A percentile compares a stretch with the other conserved stretches of the same genome.
phyloP scores from a whole-genome alignment of 2,113 vertebrate genomes.

The Phrynocephalus versicolor region DNA sequence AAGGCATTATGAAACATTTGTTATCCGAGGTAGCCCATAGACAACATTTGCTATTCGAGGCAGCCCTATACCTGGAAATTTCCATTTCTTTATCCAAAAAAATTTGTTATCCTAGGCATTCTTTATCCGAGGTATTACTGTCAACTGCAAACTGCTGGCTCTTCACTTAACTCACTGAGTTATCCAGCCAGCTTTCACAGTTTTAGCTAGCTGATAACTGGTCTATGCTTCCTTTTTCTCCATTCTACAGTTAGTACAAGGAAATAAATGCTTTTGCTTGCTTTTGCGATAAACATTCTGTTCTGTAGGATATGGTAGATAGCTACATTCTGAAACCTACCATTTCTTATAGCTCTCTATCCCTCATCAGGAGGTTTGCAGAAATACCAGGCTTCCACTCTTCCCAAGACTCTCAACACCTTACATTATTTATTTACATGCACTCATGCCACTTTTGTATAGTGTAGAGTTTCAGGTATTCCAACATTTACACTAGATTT shows the following conservation, averaged over 20 bases:
- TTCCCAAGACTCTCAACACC: not conserved
- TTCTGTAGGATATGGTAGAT: not conserved
- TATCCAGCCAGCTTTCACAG: no score
- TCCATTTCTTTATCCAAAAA: no score
- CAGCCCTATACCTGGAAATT: no score
- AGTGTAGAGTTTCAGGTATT: not conserved
- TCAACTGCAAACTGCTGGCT: no score
- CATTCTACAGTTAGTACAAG: conserved; percentile 1
- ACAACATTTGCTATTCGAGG: no score
- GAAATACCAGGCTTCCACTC: not conserved
- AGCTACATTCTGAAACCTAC: not conserved
- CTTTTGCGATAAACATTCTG: not conserved
- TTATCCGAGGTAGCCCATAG: no score
- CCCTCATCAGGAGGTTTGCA: not conserved
- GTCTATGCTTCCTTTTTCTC: not conserved
- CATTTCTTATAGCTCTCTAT: not conserved
- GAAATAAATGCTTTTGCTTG: not conserved
- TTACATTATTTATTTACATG: not conserved
- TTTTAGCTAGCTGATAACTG: not conserved
- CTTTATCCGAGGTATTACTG: no score
- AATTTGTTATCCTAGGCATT: no score
- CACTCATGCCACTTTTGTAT: not conserved
- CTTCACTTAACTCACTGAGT: no score
- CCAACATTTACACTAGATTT: no score
- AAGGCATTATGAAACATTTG: no score